Conservation (phyloP, 2,888 invertebrate species). For the Acanthosoma haemorrhoidale region DNA sequence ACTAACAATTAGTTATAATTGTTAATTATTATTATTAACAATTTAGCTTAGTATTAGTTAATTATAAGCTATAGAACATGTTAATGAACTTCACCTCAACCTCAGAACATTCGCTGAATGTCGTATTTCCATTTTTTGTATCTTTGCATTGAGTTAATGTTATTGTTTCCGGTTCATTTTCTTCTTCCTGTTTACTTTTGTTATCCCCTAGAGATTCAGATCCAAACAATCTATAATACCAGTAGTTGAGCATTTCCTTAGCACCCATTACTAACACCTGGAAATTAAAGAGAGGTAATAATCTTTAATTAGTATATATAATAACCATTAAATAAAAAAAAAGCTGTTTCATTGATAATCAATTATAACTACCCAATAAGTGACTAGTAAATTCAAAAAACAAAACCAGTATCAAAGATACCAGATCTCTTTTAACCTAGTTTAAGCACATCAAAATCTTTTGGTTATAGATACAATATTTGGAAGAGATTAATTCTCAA, state of each 20-base stretch:
- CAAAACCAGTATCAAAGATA: no score
- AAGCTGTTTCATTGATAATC: no score
- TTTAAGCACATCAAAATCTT: no score
- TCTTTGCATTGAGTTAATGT: constrained; percentile 43
- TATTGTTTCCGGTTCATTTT: constrained; percentile 40
- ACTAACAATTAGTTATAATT: not conserved
- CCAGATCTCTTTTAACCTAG: no score
- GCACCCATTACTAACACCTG: constrained; percentile 36
- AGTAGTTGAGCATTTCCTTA: constrained; percentile 35
- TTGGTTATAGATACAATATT: no score
- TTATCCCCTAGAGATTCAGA: constrained; percentile 31
- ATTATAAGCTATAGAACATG: not conserved
- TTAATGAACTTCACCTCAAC: no score
- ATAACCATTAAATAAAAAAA: no score
- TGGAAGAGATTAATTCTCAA: no score
- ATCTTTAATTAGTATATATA: no score
- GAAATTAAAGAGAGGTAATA: constrained; percentile 25
- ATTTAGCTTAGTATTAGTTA: not conserved
- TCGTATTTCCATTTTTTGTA: constrained; percentile 38
- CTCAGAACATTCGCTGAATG: constrained; percentile 41
- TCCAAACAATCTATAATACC: constrained; percentile 35
- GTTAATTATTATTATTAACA: not conserved
- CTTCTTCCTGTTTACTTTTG: constrained; percentile 39
- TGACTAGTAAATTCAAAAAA: no score
- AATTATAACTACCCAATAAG: no score